A percentile compares a stretch with the other conserved stretches of the same genome.
phyloP scores from a whole-genome alignment of 2,113 vertebrate species.

The Eretmochelys imbricata region DNA sequence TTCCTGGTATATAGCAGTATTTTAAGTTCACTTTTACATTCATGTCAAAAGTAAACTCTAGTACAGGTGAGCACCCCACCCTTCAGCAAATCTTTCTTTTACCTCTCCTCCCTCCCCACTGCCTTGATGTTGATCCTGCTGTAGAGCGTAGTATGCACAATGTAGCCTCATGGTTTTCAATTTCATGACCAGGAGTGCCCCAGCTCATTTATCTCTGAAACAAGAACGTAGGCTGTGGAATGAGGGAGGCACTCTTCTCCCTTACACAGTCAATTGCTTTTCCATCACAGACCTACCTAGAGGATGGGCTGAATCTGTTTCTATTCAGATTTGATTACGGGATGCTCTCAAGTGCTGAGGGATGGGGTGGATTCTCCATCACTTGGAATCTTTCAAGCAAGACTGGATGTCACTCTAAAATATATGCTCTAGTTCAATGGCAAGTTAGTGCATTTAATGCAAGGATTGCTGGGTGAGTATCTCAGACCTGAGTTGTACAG shows the following conservation, averaged over 20 bases:
- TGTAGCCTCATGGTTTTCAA: neutral
- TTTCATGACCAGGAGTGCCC: neutral
- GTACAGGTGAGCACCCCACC: neutral
- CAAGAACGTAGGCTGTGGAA: neutral
- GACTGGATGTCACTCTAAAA: neutral
- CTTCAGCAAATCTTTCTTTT: neutral
- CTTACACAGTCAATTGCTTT: fast-evolving
- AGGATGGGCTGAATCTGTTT: neutral
- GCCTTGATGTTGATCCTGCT: neutral
- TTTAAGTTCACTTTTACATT: neutral
- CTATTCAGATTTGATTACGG: neutral
- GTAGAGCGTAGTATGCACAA: neutral
- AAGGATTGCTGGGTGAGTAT: neutral
- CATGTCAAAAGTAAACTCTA: fast-evolving
- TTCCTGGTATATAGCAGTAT: neutral
- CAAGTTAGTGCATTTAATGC: neutral
- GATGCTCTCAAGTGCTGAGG: neutral
- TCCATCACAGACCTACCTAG: neutral
- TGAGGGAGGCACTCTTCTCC: neutral
- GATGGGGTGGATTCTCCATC: neutral
- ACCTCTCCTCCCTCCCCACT: neutral
- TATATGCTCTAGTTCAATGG: no score
- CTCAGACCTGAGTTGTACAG: neutral
- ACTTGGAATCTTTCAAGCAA: neutral
- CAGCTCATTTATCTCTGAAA: slow-evolving; percentile 38